These are phyloP conservation scores for Hipparchia semele DNA, from an alignment of 2,888 invertebrate species.

Conservation along the genomic window DNA sequence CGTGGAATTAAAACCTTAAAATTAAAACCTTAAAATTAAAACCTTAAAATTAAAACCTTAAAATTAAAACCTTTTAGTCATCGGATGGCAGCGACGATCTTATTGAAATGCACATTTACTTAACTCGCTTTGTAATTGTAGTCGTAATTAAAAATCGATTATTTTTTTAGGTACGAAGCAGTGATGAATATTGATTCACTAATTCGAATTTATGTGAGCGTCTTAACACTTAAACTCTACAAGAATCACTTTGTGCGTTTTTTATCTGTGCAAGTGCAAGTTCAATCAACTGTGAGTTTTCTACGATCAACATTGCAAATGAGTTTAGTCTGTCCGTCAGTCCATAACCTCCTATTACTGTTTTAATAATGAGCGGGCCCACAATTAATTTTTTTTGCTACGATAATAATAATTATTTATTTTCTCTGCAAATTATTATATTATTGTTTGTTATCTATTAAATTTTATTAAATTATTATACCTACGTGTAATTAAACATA, in stretches of 20 bases:
- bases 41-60: too few species aligned
- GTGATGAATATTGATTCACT: not conserved
- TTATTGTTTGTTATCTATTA: too few species aligned
- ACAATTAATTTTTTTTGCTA: not conserved
- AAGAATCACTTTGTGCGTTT: slow-evolving; percentile 6
- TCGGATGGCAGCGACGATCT: not conserved
- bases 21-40: too few species aligned
- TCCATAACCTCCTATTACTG: slow-evolving; percentile 1
- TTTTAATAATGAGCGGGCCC: not conserved
- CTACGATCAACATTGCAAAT: slow-evolving; percentile 20
- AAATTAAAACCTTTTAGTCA: too few species aligned
- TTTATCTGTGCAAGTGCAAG: not conserved
- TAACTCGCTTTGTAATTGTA: not conserved
- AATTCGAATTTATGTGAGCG: not conserved
- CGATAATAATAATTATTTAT: too few species aligned
- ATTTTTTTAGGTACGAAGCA: not conserved
- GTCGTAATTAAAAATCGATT: not conserved
- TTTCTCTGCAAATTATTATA: too few species aligned
- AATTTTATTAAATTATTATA: too few species aligned
- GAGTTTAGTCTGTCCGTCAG: not conserved
- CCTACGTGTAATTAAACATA: too few species aligned
- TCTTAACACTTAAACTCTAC: not conserved
- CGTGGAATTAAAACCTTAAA: too few species aligned
- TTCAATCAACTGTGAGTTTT: slow-evolving; percentile 12
- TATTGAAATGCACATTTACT: not conserved